Conservation (phyloP, 2,888 invertebrate genomes). For the Xestobium rufovillosum region DNA sequence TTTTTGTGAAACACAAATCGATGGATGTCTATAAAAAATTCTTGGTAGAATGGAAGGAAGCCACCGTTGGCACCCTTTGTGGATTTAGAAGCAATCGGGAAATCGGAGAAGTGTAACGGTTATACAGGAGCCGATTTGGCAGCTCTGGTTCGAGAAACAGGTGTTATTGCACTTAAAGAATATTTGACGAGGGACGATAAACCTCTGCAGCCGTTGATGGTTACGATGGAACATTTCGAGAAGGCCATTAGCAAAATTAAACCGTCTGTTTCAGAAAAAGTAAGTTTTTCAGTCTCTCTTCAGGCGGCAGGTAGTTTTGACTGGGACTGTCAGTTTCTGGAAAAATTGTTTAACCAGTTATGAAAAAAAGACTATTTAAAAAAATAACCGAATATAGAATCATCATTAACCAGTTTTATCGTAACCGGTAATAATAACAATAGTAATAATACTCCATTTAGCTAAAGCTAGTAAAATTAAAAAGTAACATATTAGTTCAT, state of each 20-base stretch:
- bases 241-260: slow-evolving; percentile 69
- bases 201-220: slow-evolving; percentile 44
- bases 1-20: neutral
- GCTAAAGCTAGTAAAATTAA: too few relatives aligned
- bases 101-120: slow-evolving; percentile 59
- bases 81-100: slow-evolving; percentile 62
- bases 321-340: neutral
- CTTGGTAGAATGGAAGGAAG: slow-evolving; percentile 62
- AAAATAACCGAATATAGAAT: too few relatives aligned
- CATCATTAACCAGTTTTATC: too few relatives aligned
- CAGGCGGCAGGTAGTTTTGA: slow-evolving; percentile 5
- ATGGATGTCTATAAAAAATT: neutral
- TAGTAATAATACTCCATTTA: too few relatives aligned
- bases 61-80: slow-evolving; percentile 73
- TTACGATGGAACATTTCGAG: slow-evolving; percentile 66
- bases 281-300: slow-evolving; percentile 33
- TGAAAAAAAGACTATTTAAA: too few relatives aligned
- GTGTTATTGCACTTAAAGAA: slow-evolving; percentile 71
- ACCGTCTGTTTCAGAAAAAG: slow-evolving; percentile 78
- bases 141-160: slow-evolving; percentile 82
- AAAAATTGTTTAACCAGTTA: too few relatives aligned
- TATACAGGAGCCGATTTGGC: slow-evolving; percentile 93
- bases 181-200: slow-evolving; percentile 46
- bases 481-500: too few relatives aligned
- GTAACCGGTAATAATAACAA: too few relatives aligned